Conservation (phyloP, 2,888 invertebrate species). For the Odontocolon sp. region DNA sequence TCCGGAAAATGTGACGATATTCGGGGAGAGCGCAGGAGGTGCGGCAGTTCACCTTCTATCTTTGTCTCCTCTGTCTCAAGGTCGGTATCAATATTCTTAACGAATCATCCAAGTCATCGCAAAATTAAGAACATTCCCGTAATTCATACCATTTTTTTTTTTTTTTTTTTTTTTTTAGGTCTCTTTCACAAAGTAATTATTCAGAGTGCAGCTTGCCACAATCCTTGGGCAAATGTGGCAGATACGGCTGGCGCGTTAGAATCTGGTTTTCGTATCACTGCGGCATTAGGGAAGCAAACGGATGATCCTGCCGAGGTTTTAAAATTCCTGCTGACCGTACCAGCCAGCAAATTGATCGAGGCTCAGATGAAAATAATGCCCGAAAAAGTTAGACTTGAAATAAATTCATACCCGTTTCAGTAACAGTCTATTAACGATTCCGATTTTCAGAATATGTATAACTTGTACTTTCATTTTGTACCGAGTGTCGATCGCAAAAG, state of each 20-base stretch:
- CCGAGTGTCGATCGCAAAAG: constrained; percentile 62
- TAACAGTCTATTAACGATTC: background rate
- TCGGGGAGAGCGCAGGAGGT: constrained; percentile 71
- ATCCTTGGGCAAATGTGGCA: constrained; percentile 58
- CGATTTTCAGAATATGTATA: constrained; percentile 40
- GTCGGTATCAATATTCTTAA: constrained; percentile 60
- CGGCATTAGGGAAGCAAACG: constrained; percentile 64
- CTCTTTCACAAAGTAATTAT: constrained; percentile 73
- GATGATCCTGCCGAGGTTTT: constrained; percentile 64
- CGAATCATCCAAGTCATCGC: too few species aligned
- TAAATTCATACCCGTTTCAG: background rate
- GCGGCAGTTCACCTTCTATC: constrained; percentile 62
- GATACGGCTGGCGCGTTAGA: constrained; percentile 59
- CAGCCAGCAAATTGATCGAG: constrained; percentile 72
- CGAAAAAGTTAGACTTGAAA: constrained; percentile 44
- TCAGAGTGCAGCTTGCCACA: constrained; percentile 67
- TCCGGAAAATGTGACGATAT: constrained; percentile 71
- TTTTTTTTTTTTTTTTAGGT: constrained; percentile 58
- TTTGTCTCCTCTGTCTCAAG: constrained; percentile 68
- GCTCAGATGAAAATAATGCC: constrained; percentile 66
- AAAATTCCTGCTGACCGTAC: constrained; percentile 63
- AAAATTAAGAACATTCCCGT: too few species aligned
- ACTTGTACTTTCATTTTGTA: constrained; percentile 28
- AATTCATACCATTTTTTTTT: background rate
- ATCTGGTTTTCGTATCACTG: constrained; percentile 58